These are phyloP conservation scores for Hipparchia semele DNA, from an alignment of 2,888 invertebrate genomes.

Conservation along the genomic window DNA sequence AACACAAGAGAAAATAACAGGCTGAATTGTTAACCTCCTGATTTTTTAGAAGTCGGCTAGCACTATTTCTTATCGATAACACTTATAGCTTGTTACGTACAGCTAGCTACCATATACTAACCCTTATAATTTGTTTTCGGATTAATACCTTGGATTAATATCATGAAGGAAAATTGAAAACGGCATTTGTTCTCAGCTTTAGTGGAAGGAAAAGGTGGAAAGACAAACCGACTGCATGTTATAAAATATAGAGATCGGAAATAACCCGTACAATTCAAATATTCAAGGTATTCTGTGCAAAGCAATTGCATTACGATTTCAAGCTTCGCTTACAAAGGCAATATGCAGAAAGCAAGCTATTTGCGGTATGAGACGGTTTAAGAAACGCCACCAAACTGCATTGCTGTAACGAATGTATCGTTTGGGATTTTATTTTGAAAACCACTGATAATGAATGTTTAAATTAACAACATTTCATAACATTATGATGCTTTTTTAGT, in stretches of 20 bases:
- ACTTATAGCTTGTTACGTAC: too few species aligned
- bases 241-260: constrained; percentile 21
- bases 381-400: constrained; percentile 29
- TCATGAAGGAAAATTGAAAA: background rate
- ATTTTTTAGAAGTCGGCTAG: too few species aligned
- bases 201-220: background rate
- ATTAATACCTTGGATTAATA: too few species aligned
- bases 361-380: constrained; percentile 32
- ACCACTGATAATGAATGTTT: background rate
- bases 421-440: constrained; percentile 11
- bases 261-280: constrained; percentile 29
- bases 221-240: constrained; percentile 4
- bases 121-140: too few species aligned
- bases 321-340: constrained; percentile 34
- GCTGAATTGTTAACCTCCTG: too few species aligned
- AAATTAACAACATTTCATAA: background rate
- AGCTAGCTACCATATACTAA: too few species aligned
- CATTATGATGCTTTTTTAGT: background rate
- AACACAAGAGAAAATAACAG: too few species aligned
- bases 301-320: constrained; percentile 34
- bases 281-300: constrained; percentile 32
- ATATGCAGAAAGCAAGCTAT: constrained; percentile 35
- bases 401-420: background rate
- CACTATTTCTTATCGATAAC: too few species aligned
- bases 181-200: background rate